A percentile compares a stretch with the other conserved stretches of the same genome.
These are phyloP conservation scores for Tretioscincus oriximinensis DNA, from an alignment of 2,113 vertebrate genomes.

Conservation along the genomic window DNA sequence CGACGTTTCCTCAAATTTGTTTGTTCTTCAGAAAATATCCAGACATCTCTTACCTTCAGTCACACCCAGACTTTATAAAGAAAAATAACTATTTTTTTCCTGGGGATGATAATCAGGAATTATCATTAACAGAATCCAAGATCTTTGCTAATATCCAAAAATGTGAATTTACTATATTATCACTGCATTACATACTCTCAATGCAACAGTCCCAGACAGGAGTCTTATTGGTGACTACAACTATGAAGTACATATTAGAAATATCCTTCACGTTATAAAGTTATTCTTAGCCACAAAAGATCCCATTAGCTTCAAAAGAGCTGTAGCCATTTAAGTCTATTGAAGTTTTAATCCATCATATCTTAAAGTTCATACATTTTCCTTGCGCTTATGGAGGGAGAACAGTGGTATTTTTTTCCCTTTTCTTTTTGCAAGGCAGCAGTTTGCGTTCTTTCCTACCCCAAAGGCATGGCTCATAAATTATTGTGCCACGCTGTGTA, in stretches of 20 bases:
- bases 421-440: conserved; percentile 44
- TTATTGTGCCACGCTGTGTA: conserved; percentile 71
- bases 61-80: background rate
- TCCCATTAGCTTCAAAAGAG: conserved; percentile 51
- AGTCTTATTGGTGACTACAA: background rate
- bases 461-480: conserved; percentile 71
- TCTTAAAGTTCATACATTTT: conserved; percentile 42
- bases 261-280: background rate
- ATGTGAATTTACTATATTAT: too few relatives aligned
- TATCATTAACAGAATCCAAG: background rate
- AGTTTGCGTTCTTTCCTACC: conserved; percentile 48
- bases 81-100: background rate
- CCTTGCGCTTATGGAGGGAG: conserved; percentile 11
- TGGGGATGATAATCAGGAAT: background rate
- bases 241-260: background rate
- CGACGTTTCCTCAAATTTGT: too few relatives aligned
- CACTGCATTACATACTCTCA: too few relatives aligned
- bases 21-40: too few relatives aligned
- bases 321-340: conserved; percentile 46
- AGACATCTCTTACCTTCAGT: too few relatives aligned
- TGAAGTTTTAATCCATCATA: conserved; percentile 41
- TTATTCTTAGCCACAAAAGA: background rate
- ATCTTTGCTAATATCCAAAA: background rate
- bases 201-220: background rate
- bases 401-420: conserved; percentile 19